Base-by-base conservation (phyloP, 2,888 invertebrate species). In the Listrodromus nycthemerus region DNA sequence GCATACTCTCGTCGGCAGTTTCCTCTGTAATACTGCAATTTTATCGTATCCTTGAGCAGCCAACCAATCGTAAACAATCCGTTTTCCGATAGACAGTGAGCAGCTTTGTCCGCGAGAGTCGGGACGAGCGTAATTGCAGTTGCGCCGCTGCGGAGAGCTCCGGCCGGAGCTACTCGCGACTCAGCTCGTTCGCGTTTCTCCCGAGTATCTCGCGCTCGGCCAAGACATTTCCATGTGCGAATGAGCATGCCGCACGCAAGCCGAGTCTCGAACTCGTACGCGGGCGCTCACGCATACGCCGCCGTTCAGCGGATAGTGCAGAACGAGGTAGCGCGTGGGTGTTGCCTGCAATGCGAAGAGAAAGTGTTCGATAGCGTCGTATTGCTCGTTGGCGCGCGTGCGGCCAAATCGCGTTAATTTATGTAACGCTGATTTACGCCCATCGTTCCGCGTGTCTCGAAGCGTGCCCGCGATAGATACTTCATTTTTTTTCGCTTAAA, bases 341-440 rank as follows among this genome's bases (percentile, higher is more conserved):
- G 90, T 90, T 84, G 65, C 76, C 83, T 30, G 89, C 85, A 85
- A 87, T 87, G 87, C 87, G 80, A 79, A 87, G 90, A 89, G 90
- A 90, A 90, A 90, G 90, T 89, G 86, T 86, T 70, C 50, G 69
- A 58, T 84, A 88, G 21, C 80, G 27, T 45, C 41, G 70, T 30
- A 41, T 41, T 16, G 48, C 58, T 48, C 37, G 67, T 65, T 79
- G 80, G 82, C 83, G 84, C 81, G 78, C 75, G 73, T 74, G 80
- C 71, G 69, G 77, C 80, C 76, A 50, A 52, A 61, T 80, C 85
- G 86, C 86, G 86, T 90, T 91, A 91, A 91, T 91, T 91, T 89
- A 89, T 89, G 90, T 91, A 90, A 91, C 87, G 86, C 89, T 89
- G 91, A 91, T 91, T 90, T 89, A 91, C 89, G 85, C 87, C 87